A percentile compares a stretch with the other conserved stretches of the same genome.
These are phyloP conservation scores for Meta bourneti DNA, from an alignment of 2,888 invertebrate species.

Conservation along the genomic window DNA sequence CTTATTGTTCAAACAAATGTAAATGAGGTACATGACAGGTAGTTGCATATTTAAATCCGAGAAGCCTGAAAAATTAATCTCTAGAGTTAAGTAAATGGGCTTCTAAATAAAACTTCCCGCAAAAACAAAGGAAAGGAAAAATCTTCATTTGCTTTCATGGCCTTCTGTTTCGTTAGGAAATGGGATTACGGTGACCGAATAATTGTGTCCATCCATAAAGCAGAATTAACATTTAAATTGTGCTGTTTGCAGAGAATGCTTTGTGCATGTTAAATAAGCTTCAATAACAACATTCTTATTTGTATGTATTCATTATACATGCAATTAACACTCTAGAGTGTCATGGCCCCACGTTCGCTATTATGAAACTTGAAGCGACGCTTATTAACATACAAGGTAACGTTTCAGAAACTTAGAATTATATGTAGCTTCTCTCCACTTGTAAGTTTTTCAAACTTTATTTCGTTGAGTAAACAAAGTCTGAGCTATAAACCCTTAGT, in stretches of 20 bases:
- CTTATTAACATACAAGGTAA: neutral
- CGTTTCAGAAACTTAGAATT: too few relatives aligned
- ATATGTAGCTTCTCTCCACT: too few relatives aligned
- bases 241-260: conserved; percentile 34
- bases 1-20: neutral
- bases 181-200: conserved; percentile 20
- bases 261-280: conserved; percentile 54
- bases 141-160: neutral
- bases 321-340: conserved; percentile 41
- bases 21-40: neutral
- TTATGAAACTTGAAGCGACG: neutral
- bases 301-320: conserved; percentile 48
- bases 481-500: too few relatives aligned
- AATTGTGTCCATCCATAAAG: conserved; percentile 48
- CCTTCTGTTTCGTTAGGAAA: conserved; percentile 15
- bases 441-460: too few relatives aligned
- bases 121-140: conserved; percentile 11
- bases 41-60: neutral
- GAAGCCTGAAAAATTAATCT: conserved; percentile 7
- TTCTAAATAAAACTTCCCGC: neutral
- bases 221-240: conserved; percentile 56
- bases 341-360: neutral
- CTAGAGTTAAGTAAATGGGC: conserved; percentile 12
- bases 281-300: conserved; percentile 29
- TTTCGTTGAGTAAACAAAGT: too few relatives aligned